These are phyloP conservation scores for Drosophila melanosoma DNA, from an alignment of 2,888 invertebrate species.

Conservation along the genomic window DNA sequence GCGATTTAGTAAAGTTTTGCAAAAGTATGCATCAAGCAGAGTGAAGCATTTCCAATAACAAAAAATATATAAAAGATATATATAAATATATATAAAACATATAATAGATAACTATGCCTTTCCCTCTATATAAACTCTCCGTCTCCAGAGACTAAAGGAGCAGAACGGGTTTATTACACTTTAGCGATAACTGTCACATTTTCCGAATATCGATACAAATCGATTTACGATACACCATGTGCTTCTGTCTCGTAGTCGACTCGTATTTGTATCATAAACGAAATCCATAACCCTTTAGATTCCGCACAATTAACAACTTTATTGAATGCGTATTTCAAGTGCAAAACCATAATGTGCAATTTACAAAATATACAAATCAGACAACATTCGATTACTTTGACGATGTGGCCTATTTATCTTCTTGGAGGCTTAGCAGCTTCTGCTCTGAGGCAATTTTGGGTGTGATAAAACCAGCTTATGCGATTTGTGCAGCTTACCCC, in stretches of 20 bases:
- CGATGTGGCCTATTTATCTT: constrained; percentile 9
- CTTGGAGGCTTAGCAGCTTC: constrained; percentile 34
- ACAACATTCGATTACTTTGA: constrained; percentile 20
- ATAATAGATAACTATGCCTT: not conserved
- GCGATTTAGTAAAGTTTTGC: not conserved
- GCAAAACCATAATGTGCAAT: constrained; percentile 20
- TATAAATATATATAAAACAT: no score
- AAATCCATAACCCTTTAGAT: not conserved
- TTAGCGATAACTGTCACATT: not conserved
- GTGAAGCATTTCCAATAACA: not conserved
- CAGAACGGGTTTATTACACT: not conserved
- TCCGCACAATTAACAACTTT: not conserved
- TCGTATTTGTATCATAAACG: not conserved
- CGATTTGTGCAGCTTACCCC: constrained; percentile 57
- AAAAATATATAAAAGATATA: no score
- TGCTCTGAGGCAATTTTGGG: constrained; percentile 33
- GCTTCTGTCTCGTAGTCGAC: not conserved
- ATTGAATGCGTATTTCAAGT: not conserved
- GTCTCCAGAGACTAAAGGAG: not conserved
- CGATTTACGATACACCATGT: not conserved
- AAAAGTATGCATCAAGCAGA: no score
- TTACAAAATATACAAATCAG: constrained; percentile 17
- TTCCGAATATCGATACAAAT: not conserved
- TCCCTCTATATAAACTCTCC: not conserved
- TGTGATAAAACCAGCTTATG: constrained; percentile 53